A percentile compares a stretch with the other conserved stretches of the same genome.
These are phyloP conservation scores for Poeciliopsis prolifica DNA, from an alignment of 2,113 vertebrate species.

Conservation along the genomic window DNA sequence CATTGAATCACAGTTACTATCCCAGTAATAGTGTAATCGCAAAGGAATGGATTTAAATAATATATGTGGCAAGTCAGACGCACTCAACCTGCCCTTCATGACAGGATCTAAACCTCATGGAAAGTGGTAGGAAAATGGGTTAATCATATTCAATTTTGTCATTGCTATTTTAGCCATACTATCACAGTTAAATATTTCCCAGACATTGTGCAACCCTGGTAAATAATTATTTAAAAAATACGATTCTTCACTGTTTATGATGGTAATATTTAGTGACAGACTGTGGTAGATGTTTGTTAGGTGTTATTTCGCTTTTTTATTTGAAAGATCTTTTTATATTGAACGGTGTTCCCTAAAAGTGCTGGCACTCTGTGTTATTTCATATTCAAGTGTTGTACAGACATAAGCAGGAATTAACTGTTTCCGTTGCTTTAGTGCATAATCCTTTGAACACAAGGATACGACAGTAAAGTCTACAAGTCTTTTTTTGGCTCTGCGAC, in stretches of 20 bases:
- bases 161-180: neutral
- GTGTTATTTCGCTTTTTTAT: neutral
- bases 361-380: neutral
- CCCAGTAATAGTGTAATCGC: neutral
- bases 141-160: neutral
- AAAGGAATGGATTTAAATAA: neutral
- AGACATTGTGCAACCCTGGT: neutral
- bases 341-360: conserved; percentile 8
- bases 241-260: neutral
- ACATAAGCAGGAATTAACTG: conserved; percentile 4
- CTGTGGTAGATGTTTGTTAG: neutral
- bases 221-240: neutral
- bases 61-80: neutral
- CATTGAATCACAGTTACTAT: too few relatives aligned
- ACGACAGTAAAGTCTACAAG: conserved; percentile 1
- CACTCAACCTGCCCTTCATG: neutral
- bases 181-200: neutral
- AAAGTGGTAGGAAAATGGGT: neutral
- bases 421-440: neutral
- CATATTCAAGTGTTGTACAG: neutral
- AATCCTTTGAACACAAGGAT: neutral
- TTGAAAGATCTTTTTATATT: neutral
- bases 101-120: neutral
- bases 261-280: neutral
- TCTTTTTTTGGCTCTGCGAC: conserved; percentile 6